Evolutionary conservation across 2,797 vertebrate species (phyloP).

Genomic region (Tolypeutes matacus): DNA sequence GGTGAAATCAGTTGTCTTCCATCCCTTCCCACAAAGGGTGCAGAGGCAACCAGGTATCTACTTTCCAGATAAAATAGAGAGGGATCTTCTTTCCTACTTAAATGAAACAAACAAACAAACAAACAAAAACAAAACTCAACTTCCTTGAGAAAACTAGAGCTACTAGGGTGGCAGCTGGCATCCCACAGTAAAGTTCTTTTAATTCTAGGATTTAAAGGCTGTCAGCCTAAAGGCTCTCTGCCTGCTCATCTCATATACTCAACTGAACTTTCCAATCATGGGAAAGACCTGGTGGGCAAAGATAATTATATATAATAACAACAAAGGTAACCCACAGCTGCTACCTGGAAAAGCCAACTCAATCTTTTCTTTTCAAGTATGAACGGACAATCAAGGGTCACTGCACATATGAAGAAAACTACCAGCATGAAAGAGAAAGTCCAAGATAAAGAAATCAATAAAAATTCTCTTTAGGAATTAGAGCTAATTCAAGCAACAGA

Average conservation of each 20-base stretch:
- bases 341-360: constrained; percentile 9
- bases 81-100: background rate
- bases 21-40: no score
- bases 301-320: background rate
- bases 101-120: background rate
- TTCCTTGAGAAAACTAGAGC: background rate
- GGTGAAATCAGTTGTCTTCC: background rate
- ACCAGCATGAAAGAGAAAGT: background rate
- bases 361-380: constrained; percentile 21
- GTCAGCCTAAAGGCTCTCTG: background rate
- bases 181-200: background rate
- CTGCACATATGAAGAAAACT: background rate
- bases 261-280: background rate
- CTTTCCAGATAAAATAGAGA: background rate
- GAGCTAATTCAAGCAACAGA: background rate
- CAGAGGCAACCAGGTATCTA: background rate
- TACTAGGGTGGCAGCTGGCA: background rate
- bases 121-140: background rate
- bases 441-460: background rate
- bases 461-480: background rate
- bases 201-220: background rate
- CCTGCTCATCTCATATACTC: background rate
- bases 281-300: background rate
- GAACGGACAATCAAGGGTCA: background rate
- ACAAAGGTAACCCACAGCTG: background rate